Base-by-base conservation (phyloP, 2,888 invertebrate species). In the Silvanus unidentatus region DNA sequence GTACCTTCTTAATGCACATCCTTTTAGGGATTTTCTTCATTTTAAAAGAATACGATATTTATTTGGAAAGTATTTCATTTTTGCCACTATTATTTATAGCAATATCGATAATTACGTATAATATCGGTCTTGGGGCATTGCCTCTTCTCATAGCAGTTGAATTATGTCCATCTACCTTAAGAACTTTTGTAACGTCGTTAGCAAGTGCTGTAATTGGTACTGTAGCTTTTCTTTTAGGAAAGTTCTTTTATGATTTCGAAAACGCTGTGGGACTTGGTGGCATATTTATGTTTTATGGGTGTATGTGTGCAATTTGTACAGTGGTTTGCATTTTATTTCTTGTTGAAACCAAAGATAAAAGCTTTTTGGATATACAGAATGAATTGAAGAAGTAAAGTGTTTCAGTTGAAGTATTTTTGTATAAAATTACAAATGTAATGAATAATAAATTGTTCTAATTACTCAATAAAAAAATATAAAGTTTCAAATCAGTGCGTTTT, bases 291-390 rank as follows among this genome's bases (percentile, higher is more conserved):
- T 22, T 3, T 22, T 22, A 5, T 22, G 3, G 4, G 8, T 22
- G 22, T 22, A 5, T 22, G 4, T 22, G 22, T 22, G 22, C 22
- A 3, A 22, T 22, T 22, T 22, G 4, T 5, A 22, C 22, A 22
- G 8, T 22, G 8, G 3, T 22, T 8, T 5, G 4, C 8, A 8
- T 22, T 5, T 5, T 22, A 8, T 22, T 22, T 22, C 79, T 95
- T 11, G 91, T 93, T 2, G 94, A 94, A 74, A 94, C 94, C 0
- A 92, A 89, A 71, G 93, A 92, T 29, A 85, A 88, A 73, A 86
- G 86, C 58, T 77, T 92, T 58, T 82, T 85, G 62, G 82, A 94
- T 73, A 93, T 94, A 52, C 87, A 88, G 70, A 78, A 81, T 44
- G 79, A 81, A 40, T 36, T 51, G 14, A 27, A 32, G 6, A 16